Conservation (phyloP, 2,888 invertebrate species). For the Nymphalis urticae region DNA sequence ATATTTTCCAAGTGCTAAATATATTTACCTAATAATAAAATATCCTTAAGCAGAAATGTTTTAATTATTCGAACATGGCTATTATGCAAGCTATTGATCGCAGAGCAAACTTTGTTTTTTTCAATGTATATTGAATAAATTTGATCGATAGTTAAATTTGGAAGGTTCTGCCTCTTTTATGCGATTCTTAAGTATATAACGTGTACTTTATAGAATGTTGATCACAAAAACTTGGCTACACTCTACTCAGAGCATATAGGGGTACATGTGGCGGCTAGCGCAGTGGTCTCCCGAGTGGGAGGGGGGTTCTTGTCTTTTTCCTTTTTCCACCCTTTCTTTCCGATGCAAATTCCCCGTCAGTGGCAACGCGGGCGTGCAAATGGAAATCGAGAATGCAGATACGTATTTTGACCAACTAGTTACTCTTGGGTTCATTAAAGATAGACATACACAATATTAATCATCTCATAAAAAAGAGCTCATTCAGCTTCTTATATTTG, state of each 20-base stretch:
- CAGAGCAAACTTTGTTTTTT: no score
- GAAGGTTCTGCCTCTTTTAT: not conserved
- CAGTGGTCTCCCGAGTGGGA: conserved; percentile 28
- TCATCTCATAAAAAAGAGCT: not conserved
- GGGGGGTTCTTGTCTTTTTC: conserved; percentile 61
- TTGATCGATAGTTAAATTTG: not conserved
- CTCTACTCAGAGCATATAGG: conserved; percentile 26
- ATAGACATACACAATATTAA: not conserved
- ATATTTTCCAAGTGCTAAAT: no score
- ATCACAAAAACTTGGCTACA: conserved; percentile 28
- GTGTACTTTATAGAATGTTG: conserved; percentile 33
- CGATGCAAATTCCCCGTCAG: conserved; percentile 68
- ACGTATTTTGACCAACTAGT: conserved; percentile 40
- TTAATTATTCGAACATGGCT: no score
- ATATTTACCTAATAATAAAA: no score
- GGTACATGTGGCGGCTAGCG: conserved; percentile 34
- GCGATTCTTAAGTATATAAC: not conserved
- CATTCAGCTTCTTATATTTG: not conserved
- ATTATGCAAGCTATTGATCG: no score
- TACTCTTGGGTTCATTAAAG: conserved; percentile 25
- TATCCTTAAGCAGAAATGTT: no score
- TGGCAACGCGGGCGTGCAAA: conserved; percentile 52
- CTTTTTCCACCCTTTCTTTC: conserved; percentile 72
- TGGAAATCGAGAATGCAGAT: conserved; percentile 68
- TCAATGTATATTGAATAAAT: not conserved